Evolutionary conservation across 1,140 invertebrate species (phyloP), one percentile per base, ranked within the genome.

Genomic region (Cheumatopsyche charites): DNA sequence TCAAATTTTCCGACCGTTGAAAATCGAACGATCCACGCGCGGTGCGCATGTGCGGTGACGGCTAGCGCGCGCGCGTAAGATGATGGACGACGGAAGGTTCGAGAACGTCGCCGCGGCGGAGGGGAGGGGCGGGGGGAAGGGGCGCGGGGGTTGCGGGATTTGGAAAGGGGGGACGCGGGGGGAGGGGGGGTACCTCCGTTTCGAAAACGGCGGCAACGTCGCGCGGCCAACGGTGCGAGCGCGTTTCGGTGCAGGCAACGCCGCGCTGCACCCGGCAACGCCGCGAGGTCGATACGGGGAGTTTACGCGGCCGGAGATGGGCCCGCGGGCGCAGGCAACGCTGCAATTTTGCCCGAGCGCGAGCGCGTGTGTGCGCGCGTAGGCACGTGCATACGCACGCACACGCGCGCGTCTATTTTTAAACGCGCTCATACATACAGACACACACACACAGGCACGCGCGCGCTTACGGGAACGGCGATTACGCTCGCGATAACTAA

Each of bases 241-340:
- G 29, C 29, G 29, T 4, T n/a, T 4, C 29, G 13, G 43, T 47
- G 15, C 55, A 58, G 55, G 55, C 55, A 58, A 58, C 55, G 55
- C 25, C 55, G 55, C 55, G 17, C 11, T 12, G 21, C 4, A 47
- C 43, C 25, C 21, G 55, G 55, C 55, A 58, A 58, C 55, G 55
- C 23, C 55, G 55, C 55, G 55, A 58, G 55, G 55, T 58, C 55
- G 55, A 58, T 58, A 58, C 55, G 19, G 13, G n/a, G 11, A 58
- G 55, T 58, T 58, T 58, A 58, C 55, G 19, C 55, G 23, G 21
- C 9, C 12, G n/a, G 55, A 58, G 55, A 58, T 58, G 55, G 21
- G 17, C 21, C 21, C 12, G 12, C 9, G 1, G 21, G 19, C 55
- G 21, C 55, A 58, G 55, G 55, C 55, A 58, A 58, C 55, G 55